Percentiles rank a stretch among this genome's conserved stretches.
These are phyloP conservation scores for Guaruba guarouba DNA, from an alignment of 2,113 vertebrate genomes.

Conservation along the genomic window DNA sequence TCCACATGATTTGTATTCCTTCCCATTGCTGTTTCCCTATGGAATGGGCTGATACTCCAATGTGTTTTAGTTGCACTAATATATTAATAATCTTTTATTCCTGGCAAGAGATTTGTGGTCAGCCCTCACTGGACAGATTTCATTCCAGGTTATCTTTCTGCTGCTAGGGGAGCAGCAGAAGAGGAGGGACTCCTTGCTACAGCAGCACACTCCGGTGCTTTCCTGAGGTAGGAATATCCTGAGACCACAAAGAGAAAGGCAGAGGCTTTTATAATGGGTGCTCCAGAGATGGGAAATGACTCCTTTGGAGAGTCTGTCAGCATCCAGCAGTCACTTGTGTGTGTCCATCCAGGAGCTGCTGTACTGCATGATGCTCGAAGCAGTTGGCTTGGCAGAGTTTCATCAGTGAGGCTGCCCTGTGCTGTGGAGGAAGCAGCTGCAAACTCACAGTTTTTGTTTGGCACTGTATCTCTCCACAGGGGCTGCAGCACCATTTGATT, in stretches of 20 bases:
- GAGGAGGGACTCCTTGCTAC: not conserved
- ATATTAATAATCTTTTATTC: not conserved
- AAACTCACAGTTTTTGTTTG: conserved; percentile 42
- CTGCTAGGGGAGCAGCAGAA: not conserved
- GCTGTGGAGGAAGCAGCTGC: conserved; percentile 57
- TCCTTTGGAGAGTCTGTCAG: conserved; percentile 17
- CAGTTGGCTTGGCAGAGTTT: conserved; percentile 30
- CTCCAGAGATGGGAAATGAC: not conserved
- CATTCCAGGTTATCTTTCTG: not conserved
- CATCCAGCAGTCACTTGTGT: not conserved
- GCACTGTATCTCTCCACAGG: conserved; percentile 6
- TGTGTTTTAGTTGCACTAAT: not conserved
- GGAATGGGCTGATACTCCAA: not conserved
- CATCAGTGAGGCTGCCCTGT: conserved; percentile 39
- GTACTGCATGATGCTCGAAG: not conserved
- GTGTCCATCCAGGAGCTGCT: conserved; percentile 3
- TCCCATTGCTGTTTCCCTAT: not conserved
- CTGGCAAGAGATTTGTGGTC: not conserved
- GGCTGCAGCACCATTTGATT: conserved; percentile 34
- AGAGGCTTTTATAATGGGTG: not conserved
- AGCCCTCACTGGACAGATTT: not conserved
- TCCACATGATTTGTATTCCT: not conserved
- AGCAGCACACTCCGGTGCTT: not conserved
- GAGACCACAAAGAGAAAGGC: not conserved
- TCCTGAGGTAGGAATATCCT: not conserved